Conservation (phyloP, 2,797 vertebrate genomes). For the Netta rufina region DNA sequence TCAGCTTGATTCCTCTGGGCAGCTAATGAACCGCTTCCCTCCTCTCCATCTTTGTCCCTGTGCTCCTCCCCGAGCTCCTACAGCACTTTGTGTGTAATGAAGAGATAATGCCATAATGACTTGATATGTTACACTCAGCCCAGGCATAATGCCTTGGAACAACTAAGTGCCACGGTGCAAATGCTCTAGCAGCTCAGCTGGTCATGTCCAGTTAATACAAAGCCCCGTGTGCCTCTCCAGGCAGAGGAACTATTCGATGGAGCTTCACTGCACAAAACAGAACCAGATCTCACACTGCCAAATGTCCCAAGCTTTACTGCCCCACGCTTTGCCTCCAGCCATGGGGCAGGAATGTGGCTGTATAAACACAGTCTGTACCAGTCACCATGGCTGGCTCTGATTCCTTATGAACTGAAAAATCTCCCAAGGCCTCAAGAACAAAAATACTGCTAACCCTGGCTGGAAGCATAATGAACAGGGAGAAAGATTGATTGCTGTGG, state of each 20-base stretch:
- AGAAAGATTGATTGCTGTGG: conserved; percentile 40
- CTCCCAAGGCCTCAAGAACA: background rate
- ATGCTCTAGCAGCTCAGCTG: background rate
- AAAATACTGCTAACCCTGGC: conserved; percentile 21
- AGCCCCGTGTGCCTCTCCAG: background rate
- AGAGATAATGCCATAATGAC: conserved; percentile 29
- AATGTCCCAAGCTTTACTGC: background rate
- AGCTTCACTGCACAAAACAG: background rate
- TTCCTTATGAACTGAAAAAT: background rate
- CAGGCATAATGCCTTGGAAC: background rate
- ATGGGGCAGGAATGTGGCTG: background rate
- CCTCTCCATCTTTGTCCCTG: background rate
- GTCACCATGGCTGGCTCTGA: background rate
- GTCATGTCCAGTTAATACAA: background rate
- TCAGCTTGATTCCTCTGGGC: background rate
- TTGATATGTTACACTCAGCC: background rate
- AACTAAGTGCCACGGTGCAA: background rate
- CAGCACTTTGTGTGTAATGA: conserved; percentile 25
- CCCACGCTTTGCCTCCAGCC: background rate
- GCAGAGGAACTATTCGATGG: background rate
- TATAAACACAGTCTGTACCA: background rate
- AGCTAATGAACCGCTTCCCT: conserved; percentile 42
- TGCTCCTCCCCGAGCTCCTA: background rate
- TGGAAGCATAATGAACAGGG: conserved; percentile 32
- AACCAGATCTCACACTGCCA: background rate